Conservation (phyloP, 2,113 vertebrate genomes). For the Callopanchax toddi region DNA sequence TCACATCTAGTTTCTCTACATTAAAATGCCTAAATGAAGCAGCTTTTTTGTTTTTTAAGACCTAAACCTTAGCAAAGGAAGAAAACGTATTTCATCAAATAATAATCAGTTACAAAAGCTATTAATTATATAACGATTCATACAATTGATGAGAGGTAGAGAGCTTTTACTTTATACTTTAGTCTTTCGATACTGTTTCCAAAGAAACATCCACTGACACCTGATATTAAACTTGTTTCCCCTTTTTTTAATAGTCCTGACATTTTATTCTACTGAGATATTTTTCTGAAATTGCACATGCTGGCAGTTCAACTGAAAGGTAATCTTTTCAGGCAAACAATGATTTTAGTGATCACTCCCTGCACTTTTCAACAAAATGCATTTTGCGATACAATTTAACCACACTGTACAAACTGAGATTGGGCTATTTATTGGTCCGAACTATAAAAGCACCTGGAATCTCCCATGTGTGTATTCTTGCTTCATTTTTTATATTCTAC, state of each 20-base stretch:
- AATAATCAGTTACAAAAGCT: too few relatives aligned
- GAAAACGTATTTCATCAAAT: not conserved
- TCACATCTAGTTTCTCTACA: not conserved
- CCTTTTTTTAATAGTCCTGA: slow-evolving; percentile 39
- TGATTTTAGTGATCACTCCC: slow-evolving; percentile 45
- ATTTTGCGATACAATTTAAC: slow-evolving; percentile 56
- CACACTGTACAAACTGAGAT: slow-evolving; percentile 28
- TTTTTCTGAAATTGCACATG: slow-evolving; percentile 45
- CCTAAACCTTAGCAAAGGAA: not conserved
- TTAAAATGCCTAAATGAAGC: not conserved
- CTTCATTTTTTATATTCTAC: slow-evolving; percentile 2
- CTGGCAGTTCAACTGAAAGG: slow-evolving; percentile 37
- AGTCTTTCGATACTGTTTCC: slow-evolving; percentile 13
- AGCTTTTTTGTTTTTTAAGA: too few relatives aligned
- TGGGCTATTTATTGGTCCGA: slow-evolving; percentile 15
- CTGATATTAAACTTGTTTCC: slow-evolving; percentile 23
- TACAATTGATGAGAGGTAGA: too few relatives aligned
- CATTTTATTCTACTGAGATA: slow-evolving; percentile 41
- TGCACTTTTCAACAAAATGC: slow-evolving; percentile 37
- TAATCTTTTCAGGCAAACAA: slow-evolving; percentile 63
- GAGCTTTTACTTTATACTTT: too few relatives aligned
- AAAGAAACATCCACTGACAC: slow-evolving; percentile 25
- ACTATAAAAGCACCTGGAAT: slow-evolving; percentile 26
- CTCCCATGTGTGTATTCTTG: slow-evolving; percentile 19
- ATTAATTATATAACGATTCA: slow-evolving; percentile 24